Percentiles rank a stretch among this genome's conserved stretches.
phyloP scores from a whole-genome alignment of 2,797 vertebrate genomes.

The Anableps anableps region DNA sequence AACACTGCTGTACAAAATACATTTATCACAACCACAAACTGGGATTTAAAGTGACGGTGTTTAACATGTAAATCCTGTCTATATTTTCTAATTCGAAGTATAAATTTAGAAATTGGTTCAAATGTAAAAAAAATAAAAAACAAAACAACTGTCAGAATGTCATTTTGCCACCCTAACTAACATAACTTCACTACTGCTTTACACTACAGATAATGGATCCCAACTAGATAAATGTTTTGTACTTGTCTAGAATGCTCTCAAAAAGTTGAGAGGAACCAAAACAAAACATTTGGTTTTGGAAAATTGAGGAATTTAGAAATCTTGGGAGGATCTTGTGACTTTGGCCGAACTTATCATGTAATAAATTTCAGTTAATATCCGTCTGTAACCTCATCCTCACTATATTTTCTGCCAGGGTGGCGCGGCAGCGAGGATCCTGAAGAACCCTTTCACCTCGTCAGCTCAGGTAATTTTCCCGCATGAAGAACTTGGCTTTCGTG shows the following conservation, averaged over 20 bases:
- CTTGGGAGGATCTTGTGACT: too few relatives aligned
- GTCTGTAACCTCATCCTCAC: not conserved
- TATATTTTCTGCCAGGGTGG: slow-evolving; percentile 44
- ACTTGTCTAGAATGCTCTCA: too few relatives aligned
- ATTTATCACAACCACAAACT: not conserved
- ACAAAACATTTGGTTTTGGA: not conserved
- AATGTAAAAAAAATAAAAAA: not conserved
- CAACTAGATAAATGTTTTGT: not conserved
- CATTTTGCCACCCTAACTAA: not conserved
- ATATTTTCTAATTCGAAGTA: not conserved
- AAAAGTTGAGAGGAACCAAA: not conserved
- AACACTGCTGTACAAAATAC: not conserved
- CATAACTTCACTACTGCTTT: not conserved
- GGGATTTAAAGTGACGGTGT: not conserved
- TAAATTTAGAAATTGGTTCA: not conserved
- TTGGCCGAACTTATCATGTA: not conserved
- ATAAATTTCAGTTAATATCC: not conserved
- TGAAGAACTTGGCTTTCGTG: not conserved
- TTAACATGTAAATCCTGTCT: not conserved
- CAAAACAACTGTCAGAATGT: not conserved
- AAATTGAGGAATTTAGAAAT: not conserved
- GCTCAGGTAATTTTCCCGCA: slow-evolving; percentile 47
- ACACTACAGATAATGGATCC: not conserved
- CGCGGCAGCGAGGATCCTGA: slow-evolving; percentile 43
- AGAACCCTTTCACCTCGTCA: slow-evolving; percentile 58